phyloP scores from a whole-genome alignment of 2,888 invertebrate species.

The Stomorhina lunata region DNA sequence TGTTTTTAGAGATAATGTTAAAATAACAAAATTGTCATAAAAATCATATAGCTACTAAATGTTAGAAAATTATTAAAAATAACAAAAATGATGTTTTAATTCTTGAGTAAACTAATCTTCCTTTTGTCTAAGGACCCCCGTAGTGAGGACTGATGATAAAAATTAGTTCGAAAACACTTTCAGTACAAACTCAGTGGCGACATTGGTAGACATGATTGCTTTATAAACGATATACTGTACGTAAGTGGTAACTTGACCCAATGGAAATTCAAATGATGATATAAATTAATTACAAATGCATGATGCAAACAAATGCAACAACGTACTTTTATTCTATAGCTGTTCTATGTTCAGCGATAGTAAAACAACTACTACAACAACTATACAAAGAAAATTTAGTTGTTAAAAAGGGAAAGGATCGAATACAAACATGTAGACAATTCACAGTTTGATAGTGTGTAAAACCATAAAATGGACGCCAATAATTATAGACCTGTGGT shows the following conservation, averaged over 20 bases:
- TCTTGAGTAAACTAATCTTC: constrained; percentile 58
- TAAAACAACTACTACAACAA: neutral
- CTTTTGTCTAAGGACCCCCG: constrained; percentile 68
- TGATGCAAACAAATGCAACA: constrained; percentile 27
- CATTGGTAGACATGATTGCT: constrained; percentile 21
- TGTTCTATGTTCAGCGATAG: neutral
- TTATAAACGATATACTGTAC: constrained; percentile 20
- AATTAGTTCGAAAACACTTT: constrained; percentile 77
- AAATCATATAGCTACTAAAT: neutral
- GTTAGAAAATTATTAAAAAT: neutral
- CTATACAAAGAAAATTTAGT: constrained; percentile 48
- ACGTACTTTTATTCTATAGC: neutral
- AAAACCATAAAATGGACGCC: constrained; percentile 57
- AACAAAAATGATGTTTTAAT: constrained; percentile 4
- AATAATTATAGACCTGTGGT: constrained; percentile 60
- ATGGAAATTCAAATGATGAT: constrained; percentile 32
- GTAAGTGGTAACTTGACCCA: constrained; percentile 53
- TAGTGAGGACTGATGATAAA: constrained; percentile 72
- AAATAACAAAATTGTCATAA: neutral
- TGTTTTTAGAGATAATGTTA: neutral
- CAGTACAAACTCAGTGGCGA: constrained; percentile 68
- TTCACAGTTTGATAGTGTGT: constrained; percentile 23
- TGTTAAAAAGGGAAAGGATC: constrained; percentile 56
- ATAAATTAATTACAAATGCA: constrained; percentile 62
- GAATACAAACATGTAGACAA: constrained; percentile 42